phyloP scores from a whole-genome alignment of 2,113 vertebrate genomes.

The Machaerirhynchus nigripectus region DNA sequence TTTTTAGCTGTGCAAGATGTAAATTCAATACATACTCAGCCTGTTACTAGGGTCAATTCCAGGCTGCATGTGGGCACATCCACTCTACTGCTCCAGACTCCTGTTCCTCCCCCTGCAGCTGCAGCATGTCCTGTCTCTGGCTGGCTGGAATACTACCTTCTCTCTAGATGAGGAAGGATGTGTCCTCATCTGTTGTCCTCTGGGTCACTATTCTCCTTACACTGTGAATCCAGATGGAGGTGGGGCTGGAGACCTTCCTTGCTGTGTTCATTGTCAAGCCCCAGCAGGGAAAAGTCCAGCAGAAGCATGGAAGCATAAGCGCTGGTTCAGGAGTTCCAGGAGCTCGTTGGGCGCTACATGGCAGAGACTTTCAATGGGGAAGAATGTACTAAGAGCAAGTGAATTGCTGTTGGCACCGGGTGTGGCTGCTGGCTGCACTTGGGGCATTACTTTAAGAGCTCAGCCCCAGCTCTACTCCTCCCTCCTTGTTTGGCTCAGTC shows the following conservation, averaged over 20 bases:
- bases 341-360: accelerated
- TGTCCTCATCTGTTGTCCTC: background rate
- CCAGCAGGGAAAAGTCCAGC: background rate
- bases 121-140: background rate
- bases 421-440: background rate
- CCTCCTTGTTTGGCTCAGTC: background rate
- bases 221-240: background rate
- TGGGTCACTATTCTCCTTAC: background rate
- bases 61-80: background rate
- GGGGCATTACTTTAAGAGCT: background rate
- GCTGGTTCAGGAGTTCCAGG: background rate
- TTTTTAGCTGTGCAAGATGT: background rate
- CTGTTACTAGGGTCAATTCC: background rate
- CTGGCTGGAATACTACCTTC: background rate
- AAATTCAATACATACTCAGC: background rate
- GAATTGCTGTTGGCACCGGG: background rate
- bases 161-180: background rate
- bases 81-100: background rate
- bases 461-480: background rate
- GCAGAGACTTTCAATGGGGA: background rate
- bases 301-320: background rate
- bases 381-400: background rate
- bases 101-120: background rate
- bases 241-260: background rate
- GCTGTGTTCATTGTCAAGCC: background rate